Evolutionary conservation across 1,140 invertebrate genomes (phyloP).

Genomic region (Andricus grossulariae): DNA sequence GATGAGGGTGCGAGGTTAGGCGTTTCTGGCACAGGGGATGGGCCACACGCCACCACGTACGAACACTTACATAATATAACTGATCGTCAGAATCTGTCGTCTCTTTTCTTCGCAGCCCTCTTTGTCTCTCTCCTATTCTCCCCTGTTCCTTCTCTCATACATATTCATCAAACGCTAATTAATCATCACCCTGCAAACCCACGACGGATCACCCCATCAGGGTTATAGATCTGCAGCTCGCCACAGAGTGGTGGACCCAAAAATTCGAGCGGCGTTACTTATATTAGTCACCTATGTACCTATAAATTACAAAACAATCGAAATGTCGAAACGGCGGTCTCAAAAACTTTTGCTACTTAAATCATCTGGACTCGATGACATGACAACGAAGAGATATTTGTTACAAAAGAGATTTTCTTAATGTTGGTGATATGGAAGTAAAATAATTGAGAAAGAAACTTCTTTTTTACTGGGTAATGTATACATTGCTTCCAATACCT

Average conservation of each 20-base stretch:
- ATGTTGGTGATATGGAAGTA: too few species aligned
- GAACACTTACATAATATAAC: not conserved
- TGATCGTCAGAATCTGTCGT: slow-evolving; percentile 36
- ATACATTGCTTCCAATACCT: too few species aligned
- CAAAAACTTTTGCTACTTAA: too few species aligned
- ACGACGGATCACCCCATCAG: not conserved
- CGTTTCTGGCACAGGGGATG: slow-evolving; percentile 17
- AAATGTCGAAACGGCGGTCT: not conserved
- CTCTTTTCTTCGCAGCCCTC: slow-evolving; percentile 37
- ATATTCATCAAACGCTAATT: slow-evolving; percentile 75
- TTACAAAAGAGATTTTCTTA: too few species aligned
- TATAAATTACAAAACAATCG: not conserved
- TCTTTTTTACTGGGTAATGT: too few species aligned
- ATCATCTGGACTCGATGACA: too few species aligned
- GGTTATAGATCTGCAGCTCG: not conserved
- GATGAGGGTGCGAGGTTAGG: slow-evolving; percentile 15
- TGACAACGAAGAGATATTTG: too few species aligned
- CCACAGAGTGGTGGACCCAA: slow-evolving; percentile 7
- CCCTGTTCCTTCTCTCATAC: slow-evolving; percentile 55
- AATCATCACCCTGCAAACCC: slow-evolving; percentile 67
- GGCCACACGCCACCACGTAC: not conserved
- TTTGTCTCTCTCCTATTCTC: slow-evolving; percentile 38
- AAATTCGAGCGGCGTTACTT: not conserved
- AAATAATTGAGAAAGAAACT: too few species aligned
- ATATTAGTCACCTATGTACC: not conserved